A percentile compares a stretch with the other conserved stretches of the same genome.
phyloP scores from a whole-genome alignment of 2,888 invertebrate species.

The Dicranocentrus wangi region DNA sequence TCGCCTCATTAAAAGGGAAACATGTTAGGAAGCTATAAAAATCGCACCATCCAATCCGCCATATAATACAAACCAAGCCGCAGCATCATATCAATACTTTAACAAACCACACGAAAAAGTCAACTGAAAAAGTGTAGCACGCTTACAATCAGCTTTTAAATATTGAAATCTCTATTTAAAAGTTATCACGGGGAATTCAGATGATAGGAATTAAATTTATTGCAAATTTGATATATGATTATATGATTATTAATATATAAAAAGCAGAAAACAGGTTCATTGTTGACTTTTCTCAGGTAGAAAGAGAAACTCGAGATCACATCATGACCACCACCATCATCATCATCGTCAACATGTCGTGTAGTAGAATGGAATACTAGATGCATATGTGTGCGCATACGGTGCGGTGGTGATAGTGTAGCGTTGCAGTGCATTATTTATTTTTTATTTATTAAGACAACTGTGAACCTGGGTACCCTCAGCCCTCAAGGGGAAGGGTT shows the following conservation, averaged over 20 bases:
- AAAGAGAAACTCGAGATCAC: conserved; percentile 56
- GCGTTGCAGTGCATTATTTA: neutral
- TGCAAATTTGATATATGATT: conserved; percentile 38
- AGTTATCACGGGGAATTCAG: neutral
- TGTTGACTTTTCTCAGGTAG: conserved; percentile 60
- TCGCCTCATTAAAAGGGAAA: no score
- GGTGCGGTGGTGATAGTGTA: neutral
- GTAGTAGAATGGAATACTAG: no score
- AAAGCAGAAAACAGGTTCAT: conserved; percentile 63
- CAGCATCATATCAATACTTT: no score
- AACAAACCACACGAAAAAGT: no score
- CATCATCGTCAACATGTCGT: neutral
- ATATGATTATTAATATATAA: conserved; percentile 48
- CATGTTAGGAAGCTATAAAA: no score
- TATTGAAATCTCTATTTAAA: neutral
- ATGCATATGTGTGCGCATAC: neutral
- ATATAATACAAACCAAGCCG: no score
- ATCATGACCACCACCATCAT: conserved; percentile 40
- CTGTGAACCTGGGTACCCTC: conserved; percentile 54
- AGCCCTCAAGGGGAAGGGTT: conserved; percentile 62
- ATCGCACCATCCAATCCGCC: no score
- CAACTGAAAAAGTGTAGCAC: no score
- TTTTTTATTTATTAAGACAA: conserved; percentile 30
- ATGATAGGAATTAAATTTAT: conserved; percentile 10
- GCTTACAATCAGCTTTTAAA: neutral